These are phyloP conservation scores for Plebejus melissa DNA, from an alignment of 2,888 invertebrate species.

Conservation along the genomic window DNA sequence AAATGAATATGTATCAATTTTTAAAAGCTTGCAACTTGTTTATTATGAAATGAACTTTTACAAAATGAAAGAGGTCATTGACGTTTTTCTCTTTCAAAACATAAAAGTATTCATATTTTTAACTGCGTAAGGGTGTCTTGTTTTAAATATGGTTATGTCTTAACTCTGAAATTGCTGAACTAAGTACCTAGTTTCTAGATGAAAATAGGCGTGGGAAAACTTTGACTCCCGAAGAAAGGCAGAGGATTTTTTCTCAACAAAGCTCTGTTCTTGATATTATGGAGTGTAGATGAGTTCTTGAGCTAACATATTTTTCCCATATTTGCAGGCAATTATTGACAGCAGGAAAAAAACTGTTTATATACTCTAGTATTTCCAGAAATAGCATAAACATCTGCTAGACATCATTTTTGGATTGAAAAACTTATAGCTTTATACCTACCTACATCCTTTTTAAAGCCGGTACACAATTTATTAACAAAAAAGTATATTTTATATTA, in stretches of 20 bases:
- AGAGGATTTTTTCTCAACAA: too few relatives aligned
- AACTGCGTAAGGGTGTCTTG: neutral
- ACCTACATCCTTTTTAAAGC: neutral
- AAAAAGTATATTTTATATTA: neutral
- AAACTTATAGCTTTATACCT: neutral
- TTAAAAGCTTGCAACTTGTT: slow-evolving; percentile 4
- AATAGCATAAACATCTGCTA: neutral
- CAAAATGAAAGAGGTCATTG: neutral
- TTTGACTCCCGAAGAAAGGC: too few relatives aligned
- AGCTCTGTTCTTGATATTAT: too few relatives aligned
- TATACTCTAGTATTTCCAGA: neutral
- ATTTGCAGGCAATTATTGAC: too few relatives aligned
- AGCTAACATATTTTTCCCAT: too few relatives aligned
- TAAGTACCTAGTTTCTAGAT: too few relatives aligned
- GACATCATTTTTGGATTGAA: neutral
- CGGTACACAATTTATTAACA: neutral
- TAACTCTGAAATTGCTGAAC: too few relatives aligned
- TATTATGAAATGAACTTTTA: neutral
- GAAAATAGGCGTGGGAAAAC: too few relatives aligned
- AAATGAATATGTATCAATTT: neutral
- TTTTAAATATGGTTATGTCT: neutral
- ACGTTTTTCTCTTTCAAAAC: neutral
- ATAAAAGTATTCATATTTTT: neutral
- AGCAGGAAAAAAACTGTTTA: too few relatives aligned
- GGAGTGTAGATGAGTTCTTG: too few relatives aligned